Base-by-base conservation (phyloP, 2,113 vertebrate species). In the Oophaga pumilio region DNA sequence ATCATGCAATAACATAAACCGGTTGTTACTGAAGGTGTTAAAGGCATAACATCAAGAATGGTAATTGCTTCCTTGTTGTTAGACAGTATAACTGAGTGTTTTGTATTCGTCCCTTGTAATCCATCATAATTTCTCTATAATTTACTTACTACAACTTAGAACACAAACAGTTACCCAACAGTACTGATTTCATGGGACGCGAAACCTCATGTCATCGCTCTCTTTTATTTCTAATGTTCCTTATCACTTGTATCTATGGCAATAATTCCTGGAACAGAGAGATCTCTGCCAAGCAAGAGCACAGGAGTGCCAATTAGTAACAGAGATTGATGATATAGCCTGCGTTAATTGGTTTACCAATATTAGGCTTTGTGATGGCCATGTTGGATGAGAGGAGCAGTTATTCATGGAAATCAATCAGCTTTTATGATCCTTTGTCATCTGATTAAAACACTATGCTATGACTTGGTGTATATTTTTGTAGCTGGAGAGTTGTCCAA, bases 311-410 rank as follows among this genome's bases (percentile, higher is more conserved):
- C 79, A 82, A 82, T 82, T 82, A 83, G 59, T 69, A 68, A 69
- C 62, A 83, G 64, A 83, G 81, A 83, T 83, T 83, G 64, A 83
- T 83, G 43, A 53, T n/a, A 83, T 83, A 28, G 81, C 33, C 81
- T 15, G 15, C 18, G 62, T 83, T 83, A 83, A 83, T 83, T 69
- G 64, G 64, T 69, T 83, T 83, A 83, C 64, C 81, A 83, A 83
- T 83, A 83, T 68, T 68, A 69, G 81, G 64, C 81, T 53, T 83
- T 69, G 50, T 69, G 43, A 60, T 56, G n/a, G 81, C 62, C 49
- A 68, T 69, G 49, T 53, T 69, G 64, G 64, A 68, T 83, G 14
- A 69, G 22, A 68, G 43, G 22, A 20, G 53, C 24, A 12, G 57
- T 69, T 52, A 53, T 83, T 66, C 33, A 52, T 83, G 49, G 50